A percentile compares a stretch with the other conserved stretches of the same genome.
Evolutionary conservation across 2,797 vertebrate genomes (phyloP).

Genomic region (Allobates femoralis): DNA sequence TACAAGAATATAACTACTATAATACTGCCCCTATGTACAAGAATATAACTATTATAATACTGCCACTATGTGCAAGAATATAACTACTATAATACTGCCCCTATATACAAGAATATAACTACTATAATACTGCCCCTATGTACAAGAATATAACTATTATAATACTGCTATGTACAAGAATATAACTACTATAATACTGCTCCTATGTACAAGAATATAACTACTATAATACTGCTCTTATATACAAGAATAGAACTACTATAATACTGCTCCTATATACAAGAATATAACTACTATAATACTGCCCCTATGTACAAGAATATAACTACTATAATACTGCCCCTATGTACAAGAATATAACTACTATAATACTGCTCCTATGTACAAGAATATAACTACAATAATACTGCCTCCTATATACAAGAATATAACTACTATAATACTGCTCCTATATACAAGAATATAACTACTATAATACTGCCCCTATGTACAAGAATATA

Average conservation of each 20-base stretch:
- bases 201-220: background rate
- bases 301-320: background rate
- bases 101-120: constrained; percentile 11
- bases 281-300: background rate
- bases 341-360: constrained; percentile 1
- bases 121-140: constrained; percentile 17
- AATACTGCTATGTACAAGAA: constrained; percentile 8
- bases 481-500: background rate
- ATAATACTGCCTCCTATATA: constrained; percentile 7
- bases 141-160: constrained; percentile 10
- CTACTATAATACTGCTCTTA: constrained; percentile 15
- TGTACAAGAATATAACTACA: constrained; percentile 15
- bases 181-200: constrained; percentile 20
- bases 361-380: background rate
- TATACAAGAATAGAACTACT: constrained; percentile 11
- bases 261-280: background rate
- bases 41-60: background rate
- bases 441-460: constrained; percentile 1
- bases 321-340: background rate
- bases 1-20: constrained; percentile 5
- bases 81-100: constrained; percentile 8
- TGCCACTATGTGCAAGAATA: background rate
- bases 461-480: constrained; percentile 6
- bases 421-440: constrained; percentile 21
- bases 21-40: constrained; percentile 4